A percentile compares a stretch with the other conserved stretches of the same genome.
Conservation (phyloP, 2,797 vertebrate species). For the Arremon aurantiirostris region DNA sequence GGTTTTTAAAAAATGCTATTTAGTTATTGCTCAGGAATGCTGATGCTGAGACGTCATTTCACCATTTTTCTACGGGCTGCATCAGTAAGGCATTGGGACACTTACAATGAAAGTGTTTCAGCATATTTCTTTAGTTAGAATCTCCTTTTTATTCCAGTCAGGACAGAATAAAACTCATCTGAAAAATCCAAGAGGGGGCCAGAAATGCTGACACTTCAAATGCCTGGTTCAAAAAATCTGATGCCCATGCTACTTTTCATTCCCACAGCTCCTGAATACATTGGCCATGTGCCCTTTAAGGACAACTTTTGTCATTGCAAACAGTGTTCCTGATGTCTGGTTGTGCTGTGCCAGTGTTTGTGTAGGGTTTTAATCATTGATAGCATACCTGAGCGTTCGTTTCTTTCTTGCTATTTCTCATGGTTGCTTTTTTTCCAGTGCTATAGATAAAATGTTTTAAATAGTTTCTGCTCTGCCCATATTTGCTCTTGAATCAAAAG, state of each 20-base stretch:
- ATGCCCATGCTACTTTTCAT: conserved; percentile 54
- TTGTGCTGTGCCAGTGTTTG: neutral
- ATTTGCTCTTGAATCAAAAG: neutral
- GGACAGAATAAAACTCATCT: conserved; percentile 48
- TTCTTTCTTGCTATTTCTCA: neutral
- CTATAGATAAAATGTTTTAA: neutral
- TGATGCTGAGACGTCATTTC: neutral
- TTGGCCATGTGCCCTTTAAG: conserved; percentile 53
- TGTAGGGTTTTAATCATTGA: neutral
- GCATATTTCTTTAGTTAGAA: conserved; percentile 8
- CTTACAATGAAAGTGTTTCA: conserved; percentile 10
- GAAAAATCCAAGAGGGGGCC: conserved; percentile 39
- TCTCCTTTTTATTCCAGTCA: conserved; percentile 58
- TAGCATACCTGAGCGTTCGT: neutral
- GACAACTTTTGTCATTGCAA: conserved; percentile 30
- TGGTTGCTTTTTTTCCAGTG: neutral
- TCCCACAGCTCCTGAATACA: conserved; percentile 47
- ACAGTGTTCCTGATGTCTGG: neutral
- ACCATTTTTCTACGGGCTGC: neutral
- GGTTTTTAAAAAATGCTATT: neutral
- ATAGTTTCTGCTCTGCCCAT: neutral
- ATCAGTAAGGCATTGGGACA: neutral
- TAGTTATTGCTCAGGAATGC: neutral
- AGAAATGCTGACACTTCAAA: conserved; percentile 69
- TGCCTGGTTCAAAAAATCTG: conserved; percentile 57